Evolutionary conservation across 2,113 vertebrate species (phyloP), one percentile per base, ranked within the genome.

Genomic region (Cololabis saira): DNA sequence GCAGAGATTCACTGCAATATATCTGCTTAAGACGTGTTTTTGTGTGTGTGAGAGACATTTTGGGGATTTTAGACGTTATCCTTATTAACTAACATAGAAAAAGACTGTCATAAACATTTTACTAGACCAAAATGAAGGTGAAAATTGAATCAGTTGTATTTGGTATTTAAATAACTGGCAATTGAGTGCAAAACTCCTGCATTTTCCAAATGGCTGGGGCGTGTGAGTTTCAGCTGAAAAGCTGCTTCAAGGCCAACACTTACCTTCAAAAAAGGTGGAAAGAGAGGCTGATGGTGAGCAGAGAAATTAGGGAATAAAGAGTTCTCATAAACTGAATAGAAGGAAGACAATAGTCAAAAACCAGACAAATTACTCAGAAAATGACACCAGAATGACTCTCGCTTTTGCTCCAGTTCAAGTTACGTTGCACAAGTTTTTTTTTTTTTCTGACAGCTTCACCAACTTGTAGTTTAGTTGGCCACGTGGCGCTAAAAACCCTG

Each of bases 401-500:
- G 4, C 4, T 16, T n/a, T 47, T 0, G 8, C 12, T 37, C 33
- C 6, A 7, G 9, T 14, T 50, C 2, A 61, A 75, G 53, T 73
- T 62, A 13, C n/a, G n/a, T 33, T 41, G 14, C 43, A 12, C 33
- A 37, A 37, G 44, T 47, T 47, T 47, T 7, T 1, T 17, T 74
- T 60, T 37, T 37, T 74, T 83, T 82, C 68, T 82, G 80, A 89
- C 86, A 89, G 80, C 61, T 21, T 1, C 54, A 40, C 65, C 40
- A 74, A 81, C 66, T 73, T 37, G 60, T 33, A 42, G 49, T 57
- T 67, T 16, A 5, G 14, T 40, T 37, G 66, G 68, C 73, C 90
- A 92, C 90, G 90, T 92, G 90, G 90, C 89, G 67, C 21, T n/a
- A 6, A 15, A 17, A 49, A 43, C 53, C 2, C 18, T 43, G 24